Conservation (phyloP, 2,797 vertebrate species). For the Emys orbicularis region DNA sequence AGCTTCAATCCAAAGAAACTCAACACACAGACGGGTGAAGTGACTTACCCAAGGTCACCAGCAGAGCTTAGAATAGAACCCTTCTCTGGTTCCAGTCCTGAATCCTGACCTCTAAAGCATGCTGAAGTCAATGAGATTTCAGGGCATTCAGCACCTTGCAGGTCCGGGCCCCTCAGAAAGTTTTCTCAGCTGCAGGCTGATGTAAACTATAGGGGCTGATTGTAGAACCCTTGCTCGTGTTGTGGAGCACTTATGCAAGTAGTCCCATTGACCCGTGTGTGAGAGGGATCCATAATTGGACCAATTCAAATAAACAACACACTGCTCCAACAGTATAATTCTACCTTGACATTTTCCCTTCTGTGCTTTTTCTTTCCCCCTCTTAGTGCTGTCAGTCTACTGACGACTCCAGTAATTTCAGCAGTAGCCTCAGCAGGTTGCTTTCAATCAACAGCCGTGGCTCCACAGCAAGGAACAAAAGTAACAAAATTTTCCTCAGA, state of each 20-base stretch:
- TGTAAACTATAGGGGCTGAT: not conserved
- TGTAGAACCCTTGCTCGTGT: not conserved
- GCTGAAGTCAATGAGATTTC: fast-evolving
- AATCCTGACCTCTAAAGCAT: fast-evolving
- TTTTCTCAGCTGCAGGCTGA: not conserved
- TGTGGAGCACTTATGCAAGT: not conserved
- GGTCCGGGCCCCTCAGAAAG: not conserved
- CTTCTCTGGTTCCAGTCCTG: not conserved
- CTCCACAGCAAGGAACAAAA: constrained; percentile 40
- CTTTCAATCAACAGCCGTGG: constrained; percentile 59
- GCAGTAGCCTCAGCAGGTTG: constrained; percentile 62
- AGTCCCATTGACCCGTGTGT: not conserved
- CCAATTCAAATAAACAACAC: constrained; percentile 12
- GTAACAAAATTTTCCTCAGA: constrained; percentile 50
- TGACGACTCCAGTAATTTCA: constrained; percentile 58
- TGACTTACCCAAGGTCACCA: not conserved
- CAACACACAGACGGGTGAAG: not conserved
- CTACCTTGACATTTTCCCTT: constrained; percentile 39
- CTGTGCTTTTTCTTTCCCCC: not conserved
- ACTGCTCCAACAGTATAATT: not conserved
- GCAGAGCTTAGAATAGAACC: not conserved
- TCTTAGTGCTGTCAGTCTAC: not conserved
- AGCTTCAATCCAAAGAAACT: not conserved
- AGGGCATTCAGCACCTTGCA: fast-evolving
- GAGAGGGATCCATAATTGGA: not conserved